Evolutionary conservation across 2,797 vertebrate genomes (phyloP).

Genomic region (Netta rufina): DNA sequence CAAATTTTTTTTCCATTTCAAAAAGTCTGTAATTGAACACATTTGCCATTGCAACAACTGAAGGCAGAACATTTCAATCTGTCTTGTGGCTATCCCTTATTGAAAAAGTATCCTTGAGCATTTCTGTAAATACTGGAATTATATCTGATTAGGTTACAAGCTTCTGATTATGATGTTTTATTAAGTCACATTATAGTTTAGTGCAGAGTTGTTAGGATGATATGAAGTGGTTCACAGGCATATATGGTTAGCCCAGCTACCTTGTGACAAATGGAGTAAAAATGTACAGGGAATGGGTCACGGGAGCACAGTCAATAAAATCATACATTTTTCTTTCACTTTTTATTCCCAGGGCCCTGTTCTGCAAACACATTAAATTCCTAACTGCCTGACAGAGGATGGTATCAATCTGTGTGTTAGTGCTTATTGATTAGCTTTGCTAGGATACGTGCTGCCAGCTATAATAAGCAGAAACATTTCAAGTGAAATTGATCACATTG

Average conservation of each 20-base stretch:
- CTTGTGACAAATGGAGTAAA: constrained; percentile 49
- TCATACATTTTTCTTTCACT: constrained; percentile 58
- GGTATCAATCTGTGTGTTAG: constrained; percentile 68
- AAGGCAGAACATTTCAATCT: not conserved
- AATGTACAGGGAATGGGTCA: constrained; percentile 56
- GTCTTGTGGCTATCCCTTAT: not conserved
- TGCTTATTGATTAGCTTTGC: constrained; percentile 68
- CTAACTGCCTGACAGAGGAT: constrained; percentile 63
- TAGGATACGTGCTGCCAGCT: constrained; percentile 57
- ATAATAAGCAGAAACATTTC: constrained; percentile 50
- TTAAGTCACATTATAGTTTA: not conserved
- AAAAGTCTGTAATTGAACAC: not conserved
- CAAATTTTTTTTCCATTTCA: constrained; percentile 23
- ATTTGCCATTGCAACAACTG: not conserved
- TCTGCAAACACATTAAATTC: constrained; percentile 59
- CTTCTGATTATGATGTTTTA: constrained; percentile 1
- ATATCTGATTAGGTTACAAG: not conserved
- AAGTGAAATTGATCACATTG: constrained; percentile 66
- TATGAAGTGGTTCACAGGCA: not conserved
- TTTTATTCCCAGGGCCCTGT: constrained; percentile 47
- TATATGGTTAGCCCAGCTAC: constrained; percentile 1
- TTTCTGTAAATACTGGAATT: not conserved
- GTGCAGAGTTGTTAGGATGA: not conserved
- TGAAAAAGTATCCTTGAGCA: not conserved
- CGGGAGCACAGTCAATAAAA: constrained; percentile 67